These are phyloP conservation scores for Yasuhikotakia modesta DNA, from an alignment of 2,797 vertebrate genomes.

Conservation along the genomic window DNA sequence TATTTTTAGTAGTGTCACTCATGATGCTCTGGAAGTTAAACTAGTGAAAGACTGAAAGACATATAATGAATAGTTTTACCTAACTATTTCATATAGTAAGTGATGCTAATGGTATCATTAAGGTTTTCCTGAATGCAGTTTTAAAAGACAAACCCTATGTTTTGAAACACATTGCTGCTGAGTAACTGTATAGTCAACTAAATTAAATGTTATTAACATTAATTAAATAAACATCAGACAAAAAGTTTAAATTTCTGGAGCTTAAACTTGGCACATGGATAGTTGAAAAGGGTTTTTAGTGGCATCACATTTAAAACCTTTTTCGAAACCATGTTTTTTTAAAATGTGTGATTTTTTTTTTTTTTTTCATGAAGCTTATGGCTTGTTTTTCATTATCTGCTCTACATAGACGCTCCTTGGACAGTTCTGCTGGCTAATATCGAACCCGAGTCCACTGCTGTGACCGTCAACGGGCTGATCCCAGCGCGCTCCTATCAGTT, in stretches of 20 bases:
- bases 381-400: constrained; percentile 24
- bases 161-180: no score
- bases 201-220: no score
- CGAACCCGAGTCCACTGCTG: constrained; percentile 82
- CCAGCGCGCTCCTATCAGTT: constrained; percentile 96
- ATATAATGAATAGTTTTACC: neutral
- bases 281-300: no score
- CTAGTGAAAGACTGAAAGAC: neutral
- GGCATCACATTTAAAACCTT: no score
- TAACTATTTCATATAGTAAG: neutral
- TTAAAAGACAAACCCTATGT: no score
- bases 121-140: neutral
- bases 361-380: neutral
- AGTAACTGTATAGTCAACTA: no score
- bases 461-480: constrained; percentile 86
- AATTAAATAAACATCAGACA: no score
- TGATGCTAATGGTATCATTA: neutral
- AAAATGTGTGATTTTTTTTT: neutral
- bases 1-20: neutral
- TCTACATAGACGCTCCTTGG: constrained; percentile 87
- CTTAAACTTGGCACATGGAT: no score
- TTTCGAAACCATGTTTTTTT: neutral
- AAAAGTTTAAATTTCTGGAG: no score
- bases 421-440: constrained; percentile 87
- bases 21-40: neutral